Evolutionary conservation across 1,140 invertebrate species (phyloP).

Genomic region (Neodiprion lecontei): DNA sequence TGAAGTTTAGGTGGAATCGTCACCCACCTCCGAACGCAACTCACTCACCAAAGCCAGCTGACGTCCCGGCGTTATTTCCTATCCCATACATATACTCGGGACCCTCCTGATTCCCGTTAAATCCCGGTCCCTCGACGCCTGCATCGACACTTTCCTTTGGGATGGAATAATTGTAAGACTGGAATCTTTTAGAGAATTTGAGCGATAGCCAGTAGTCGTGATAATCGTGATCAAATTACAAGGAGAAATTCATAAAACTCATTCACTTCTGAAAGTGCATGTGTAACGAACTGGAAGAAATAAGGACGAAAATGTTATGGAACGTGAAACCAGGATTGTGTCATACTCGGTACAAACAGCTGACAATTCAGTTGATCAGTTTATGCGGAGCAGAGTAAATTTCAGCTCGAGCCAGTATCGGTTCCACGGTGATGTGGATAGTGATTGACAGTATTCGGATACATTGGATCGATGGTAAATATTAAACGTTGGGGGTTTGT

Average conservation of each 20-base stretch:
- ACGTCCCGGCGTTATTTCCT: conserved; percentile 31
- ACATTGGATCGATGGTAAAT: not conserved
- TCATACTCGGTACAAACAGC: too few relatives aligned
- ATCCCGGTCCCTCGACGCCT: not conserved
- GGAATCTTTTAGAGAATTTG: too few relatives aligned
- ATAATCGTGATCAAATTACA: too few relatives aligned
- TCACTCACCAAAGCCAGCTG: conserved; percentile 40
- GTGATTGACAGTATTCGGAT: not conserved
- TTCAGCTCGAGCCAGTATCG: not conserved
- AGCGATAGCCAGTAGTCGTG: too few relatives aligned
- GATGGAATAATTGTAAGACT: not conserved
- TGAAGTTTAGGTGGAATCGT: conserved; percentile 34
- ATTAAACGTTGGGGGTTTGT: not conserved
- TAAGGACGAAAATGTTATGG: too few relatives aligned
- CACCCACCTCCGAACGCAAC: conserved; percentile 27
- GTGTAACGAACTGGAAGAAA: too few relatives aligned
- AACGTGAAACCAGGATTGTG: too few relatives aligned
- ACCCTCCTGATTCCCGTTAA: conserved; percentile 1
- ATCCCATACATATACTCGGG: not conserved
- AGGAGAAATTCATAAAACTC: too few relatives aligned
- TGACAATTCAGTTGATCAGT: not conserved
- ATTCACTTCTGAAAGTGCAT: too few relatives aligned
- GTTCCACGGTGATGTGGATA: too few relatives aligned
- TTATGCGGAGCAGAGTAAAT: not conserved
- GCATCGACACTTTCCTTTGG: not conserved